Base-by-base conservation (phyloP, 2,888 invertebrate genomes). In the Torymus tubicola region DNA sequence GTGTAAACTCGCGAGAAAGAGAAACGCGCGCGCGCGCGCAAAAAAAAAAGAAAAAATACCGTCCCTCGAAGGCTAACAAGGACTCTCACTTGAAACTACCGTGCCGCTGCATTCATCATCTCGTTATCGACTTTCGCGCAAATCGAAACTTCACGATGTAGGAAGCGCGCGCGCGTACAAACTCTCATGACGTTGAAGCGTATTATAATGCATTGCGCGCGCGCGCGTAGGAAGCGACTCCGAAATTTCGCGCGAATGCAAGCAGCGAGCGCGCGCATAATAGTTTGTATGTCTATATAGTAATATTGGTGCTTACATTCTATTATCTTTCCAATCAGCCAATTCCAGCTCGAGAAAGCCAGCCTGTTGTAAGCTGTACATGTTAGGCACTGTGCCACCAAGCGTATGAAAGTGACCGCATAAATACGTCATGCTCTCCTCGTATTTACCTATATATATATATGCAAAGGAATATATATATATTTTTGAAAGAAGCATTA, bases 341-440 rank as follows among this genome's bases (percentile, higher is more conserved):
- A 98, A 91, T 91, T 98, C 98, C 78, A 98, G 92, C 91, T 98
- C 98, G 80, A 98, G 91, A 88, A 94, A 96, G 4, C 97, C 97
- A 81, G 93, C 93, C 85, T 94, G 94, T 87, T 98, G 98, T 84
- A 95, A 92, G 0, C 97, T 95, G 88, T 97, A 97, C 97, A 98
- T 97, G 84, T 94, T 92, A 10, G 95, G 94, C 1, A 96, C 94
- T 8, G 95, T 86, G 5, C 96, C 96, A 61, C 94, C 96, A 87
- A 97, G 92, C 1, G 95, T 95, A 91, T 98, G 98, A 85, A 97
- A 93, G 92, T 98, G 98, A 0, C 98, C 98, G 91, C 97, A 97
- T 24, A 98, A 91, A 91, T 97, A 98, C 0, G 93, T 96, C 86
- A 95, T 92, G 70, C 95, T 94, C 73, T 92, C 93, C 64, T 91